Base-by-base conservation (phyloP, 1,140 invertebrate species). In the Trypoxylus dichotomus region DNA sequence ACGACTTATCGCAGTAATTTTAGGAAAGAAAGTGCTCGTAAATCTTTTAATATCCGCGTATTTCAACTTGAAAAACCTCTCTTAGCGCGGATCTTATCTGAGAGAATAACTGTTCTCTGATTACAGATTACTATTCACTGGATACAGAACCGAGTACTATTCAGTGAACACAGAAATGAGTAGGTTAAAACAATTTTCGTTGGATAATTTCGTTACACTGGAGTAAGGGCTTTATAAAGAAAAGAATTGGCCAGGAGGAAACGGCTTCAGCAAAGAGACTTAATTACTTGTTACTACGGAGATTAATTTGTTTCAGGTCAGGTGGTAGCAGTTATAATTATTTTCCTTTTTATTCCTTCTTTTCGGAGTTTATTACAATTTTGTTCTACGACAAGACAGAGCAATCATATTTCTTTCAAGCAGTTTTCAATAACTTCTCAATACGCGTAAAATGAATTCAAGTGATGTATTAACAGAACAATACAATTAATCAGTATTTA, bases 121-220 rank as follows among this genome's bases (percentile, higher is more conserved):
- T 58, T 58, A 58, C 47, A 58, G 15, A 58, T 58, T 58, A 58
- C 15, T 37, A 37, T 37, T 58, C 47, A 19, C 7, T 8, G 47
- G 21, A 58, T 58, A 58, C 47, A n/a, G 7, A 58, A 58, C 47
- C 47, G 47, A 58, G n/a, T 58, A 58, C 15, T 37, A 37, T 37
- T 58, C 47, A 19, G 15, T 8, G 47, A 13, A 58, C 15, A 58
- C 47, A n/a, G 7, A 58, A 58, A 7, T 13, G 47, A 58, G 47
- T 58, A 58, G 47, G 47, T 58, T 58, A 58, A 58, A 58, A 58
- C 47, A 58, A 58, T 58, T 58, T 58, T 58, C 47, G 15, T 58
- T 58, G 15, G 47, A 58, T 58, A 58, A 58, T 58, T 58, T 58
- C 47, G 15, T 58, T 58, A 21, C 32, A 21, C 0, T 5, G 5